phyloP scores from a whole-genome alignment of 2,797 vertebrate species.

The Hoplostethus atlanticus region DNA sequence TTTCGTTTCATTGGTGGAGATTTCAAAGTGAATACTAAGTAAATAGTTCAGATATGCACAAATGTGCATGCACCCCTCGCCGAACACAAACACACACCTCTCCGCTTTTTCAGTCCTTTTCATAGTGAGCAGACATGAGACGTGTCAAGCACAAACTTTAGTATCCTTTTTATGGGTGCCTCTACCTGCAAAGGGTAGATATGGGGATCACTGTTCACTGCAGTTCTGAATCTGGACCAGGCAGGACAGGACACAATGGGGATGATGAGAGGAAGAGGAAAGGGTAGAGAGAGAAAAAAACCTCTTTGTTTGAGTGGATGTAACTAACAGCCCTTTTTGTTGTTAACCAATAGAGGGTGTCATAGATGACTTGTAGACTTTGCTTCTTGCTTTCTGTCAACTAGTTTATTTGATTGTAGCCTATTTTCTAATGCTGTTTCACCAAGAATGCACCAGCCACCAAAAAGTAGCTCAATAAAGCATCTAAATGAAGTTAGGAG shows the following conservation, averaged over 20 bases:
- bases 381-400: constrained; percentile 78
- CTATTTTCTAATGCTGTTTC: constrained; percentile 82
- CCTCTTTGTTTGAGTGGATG: constrained; percentile 73
- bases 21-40: constrained; percentile 56
- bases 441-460: constrained; percentile 86
- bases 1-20: constrained; percentile 61
- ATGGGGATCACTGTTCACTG: constrained; percentile 65
- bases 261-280: constrained; percentile 62
- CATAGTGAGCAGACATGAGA: constrained; percentile 62
- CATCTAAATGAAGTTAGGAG: constrained; percentile 65
- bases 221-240: constrained; percentile 29
- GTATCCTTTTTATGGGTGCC: constrained; percentile 73
- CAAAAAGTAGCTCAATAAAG: constrained; percentile 83
- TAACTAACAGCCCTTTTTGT: constrained; percentile 78
- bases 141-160: constrained; percentile 81
- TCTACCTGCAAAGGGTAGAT: constrained; percentile 62
- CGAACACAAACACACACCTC: constrained; percentile 29
- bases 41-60: constrained; percentile 49
- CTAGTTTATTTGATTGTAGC: constrained; percentile 83
- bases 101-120: constrained; percentile 57
- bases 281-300: constrained; percentile 59
- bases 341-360: constrained; percentile 78
- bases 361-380: constrained; percentile 80
- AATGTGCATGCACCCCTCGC: constrained; percentile 46
- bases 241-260: constrained; percentile 61